A percentile compares a stretch with the other conserved stretches of the same genome.
Conservation (phyloP, 1,140 invertebrate genomes). For the Apocrypta bakeri region DNA sequence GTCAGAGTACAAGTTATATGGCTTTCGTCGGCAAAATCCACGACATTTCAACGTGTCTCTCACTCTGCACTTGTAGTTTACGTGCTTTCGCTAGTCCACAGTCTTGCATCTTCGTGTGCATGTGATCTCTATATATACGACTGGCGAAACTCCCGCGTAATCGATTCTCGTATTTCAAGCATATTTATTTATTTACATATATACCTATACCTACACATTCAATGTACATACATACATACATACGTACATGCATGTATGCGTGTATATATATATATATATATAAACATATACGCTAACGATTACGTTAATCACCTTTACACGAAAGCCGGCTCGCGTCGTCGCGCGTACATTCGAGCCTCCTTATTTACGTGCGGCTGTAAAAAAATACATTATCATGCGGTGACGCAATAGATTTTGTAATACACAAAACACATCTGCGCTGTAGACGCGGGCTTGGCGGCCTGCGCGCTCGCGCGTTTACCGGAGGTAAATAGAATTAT, state of each 20-base stretch:
- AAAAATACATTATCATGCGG: slow-evolving; percentile 29
- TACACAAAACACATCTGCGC: slow-evolving; percentile 6
- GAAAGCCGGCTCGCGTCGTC: too few relatives aligned
- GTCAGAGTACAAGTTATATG: background rate
- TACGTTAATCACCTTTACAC: slow-evolving; percentile 15
- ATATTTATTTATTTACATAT: too few relatives aligned
- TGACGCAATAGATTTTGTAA: slow-evolving; percentile 35
- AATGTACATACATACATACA: background rate
- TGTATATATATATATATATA: background rate
- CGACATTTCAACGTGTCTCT: background rate
- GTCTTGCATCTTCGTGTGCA: slow-evolving; percentile 6
- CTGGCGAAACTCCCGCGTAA: slow-evolving; percentile 19
- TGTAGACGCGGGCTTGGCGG: background rate
- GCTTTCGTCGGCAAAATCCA: background rate
- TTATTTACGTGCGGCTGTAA: slow-evolving; percentile 24
- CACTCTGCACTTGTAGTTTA: background rate
- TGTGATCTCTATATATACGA: background rate
- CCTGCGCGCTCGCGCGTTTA: background rate
- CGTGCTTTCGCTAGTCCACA: background rate
- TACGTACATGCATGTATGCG: background rate
- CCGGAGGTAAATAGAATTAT: slow-evolving; percentile 45
- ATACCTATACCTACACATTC: too few relatives aligned
- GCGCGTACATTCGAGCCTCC: background rate
- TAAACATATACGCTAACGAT: background rate
- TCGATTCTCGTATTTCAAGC: slow-evolving; percentile 30